Conservation (phyloP, 2,888 invertebrate species). For the Lomographa bimaculata region DNA sequence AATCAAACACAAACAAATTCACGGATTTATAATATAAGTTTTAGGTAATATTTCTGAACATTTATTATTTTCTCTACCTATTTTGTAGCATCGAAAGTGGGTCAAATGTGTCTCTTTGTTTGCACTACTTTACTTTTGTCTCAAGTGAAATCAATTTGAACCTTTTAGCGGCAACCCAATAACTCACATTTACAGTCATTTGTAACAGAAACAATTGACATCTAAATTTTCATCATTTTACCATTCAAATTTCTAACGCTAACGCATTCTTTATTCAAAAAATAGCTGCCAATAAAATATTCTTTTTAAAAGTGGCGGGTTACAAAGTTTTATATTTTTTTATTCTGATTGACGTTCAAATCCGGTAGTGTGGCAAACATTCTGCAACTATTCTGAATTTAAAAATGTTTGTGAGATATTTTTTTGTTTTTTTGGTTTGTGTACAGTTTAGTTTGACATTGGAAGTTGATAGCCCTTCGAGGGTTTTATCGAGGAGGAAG, state of each 20-base stretch:
- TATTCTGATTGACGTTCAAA: conserved; percentile 12
- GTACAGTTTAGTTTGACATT: conserved; percentile 34
- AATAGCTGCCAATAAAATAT: conserved; percentile 4
- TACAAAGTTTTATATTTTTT: conserved; percentile 12
- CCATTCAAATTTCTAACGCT: conserved; percentile 8
- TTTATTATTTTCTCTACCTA: no score
- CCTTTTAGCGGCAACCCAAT: conserved; percentile 24
- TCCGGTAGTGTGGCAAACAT: conserved; percentile 6
- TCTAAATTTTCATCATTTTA: conserved; percentile 11
- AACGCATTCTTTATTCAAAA: conserved; percentile 4
- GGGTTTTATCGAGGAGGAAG: conserved; percentile 81
- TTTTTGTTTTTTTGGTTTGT: conserved; percentile 26
- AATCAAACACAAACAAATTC: no score
- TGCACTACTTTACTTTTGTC: no score
- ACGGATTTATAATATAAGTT: no score
- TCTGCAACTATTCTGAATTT: conserved; percentile 12
- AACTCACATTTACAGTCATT: conserved; percentile 18
- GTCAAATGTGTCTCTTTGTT: no score
- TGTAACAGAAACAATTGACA: conserved; percentile 24
- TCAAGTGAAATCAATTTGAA: conserved; percentile 23
- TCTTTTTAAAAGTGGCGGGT: conserved; percentile 6
- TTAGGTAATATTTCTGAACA: no score
- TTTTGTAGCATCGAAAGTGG: no score
- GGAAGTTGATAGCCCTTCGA: conserved; percentile 36
- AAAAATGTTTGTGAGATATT: conserved; percentile 23